A percentile compares a stretch with the other conserved stretches of the same genome.
Conservation (phyloP, 2,113 vertebrate species). For the Paramisgurnus dabryanus region DNA sequence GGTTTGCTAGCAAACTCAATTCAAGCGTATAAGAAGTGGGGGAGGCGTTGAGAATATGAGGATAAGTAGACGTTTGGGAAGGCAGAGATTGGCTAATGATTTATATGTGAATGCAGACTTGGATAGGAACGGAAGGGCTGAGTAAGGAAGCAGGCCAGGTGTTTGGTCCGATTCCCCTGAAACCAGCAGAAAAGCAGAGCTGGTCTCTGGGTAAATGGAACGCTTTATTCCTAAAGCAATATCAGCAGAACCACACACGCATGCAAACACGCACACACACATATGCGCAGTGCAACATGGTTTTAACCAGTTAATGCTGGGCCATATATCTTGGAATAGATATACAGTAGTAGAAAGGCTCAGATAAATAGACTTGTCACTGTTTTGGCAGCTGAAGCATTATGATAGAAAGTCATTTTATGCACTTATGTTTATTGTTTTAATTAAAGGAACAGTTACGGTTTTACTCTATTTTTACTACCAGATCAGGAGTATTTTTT, state of each 20-base stretch:
- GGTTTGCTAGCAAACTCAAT: not conserved
- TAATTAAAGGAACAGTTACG: too few species aligned
- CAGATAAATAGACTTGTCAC: not conserved
- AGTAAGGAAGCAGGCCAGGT: conserved; percentile 46
- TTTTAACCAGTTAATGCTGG: conserved; percentile 15
- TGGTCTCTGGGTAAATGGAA: conserved; percentile 40
- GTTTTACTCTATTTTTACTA: too few species aligned
- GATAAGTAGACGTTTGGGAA: conserved; percentile 26
- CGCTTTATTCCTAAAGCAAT: conserved; percentile 30
- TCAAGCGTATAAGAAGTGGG: not conserved
- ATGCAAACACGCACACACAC: conserved; percentile 48
- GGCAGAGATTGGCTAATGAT: conserved; percentile 21
- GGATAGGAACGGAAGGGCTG: conserved; percentile 24
- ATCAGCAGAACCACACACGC: conserved; percentile 8
- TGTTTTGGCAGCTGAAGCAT: too few species aligned
- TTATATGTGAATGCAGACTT: conserved; percentile 36
- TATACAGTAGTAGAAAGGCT: too few species aligned
- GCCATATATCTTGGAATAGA: not conserved
- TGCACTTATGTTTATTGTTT: too few species aligned
- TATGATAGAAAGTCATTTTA: too few species aligned
- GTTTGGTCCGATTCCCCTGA: conserved; percentile 45
- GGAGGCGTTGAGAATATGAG: conserved; percentile 21
- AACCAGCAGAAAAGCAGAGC: conserved; percentile 40
- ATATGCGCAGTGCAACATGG: not conserved
- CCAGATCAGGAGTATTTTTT: too few species aligned